Percentiles rank a stretch among this genome's conserved stretches.
Evolutionary conservation across 2,888 invertebrate species (phyloP).

Genomic region (Andrena hattorfiana): DNA sequence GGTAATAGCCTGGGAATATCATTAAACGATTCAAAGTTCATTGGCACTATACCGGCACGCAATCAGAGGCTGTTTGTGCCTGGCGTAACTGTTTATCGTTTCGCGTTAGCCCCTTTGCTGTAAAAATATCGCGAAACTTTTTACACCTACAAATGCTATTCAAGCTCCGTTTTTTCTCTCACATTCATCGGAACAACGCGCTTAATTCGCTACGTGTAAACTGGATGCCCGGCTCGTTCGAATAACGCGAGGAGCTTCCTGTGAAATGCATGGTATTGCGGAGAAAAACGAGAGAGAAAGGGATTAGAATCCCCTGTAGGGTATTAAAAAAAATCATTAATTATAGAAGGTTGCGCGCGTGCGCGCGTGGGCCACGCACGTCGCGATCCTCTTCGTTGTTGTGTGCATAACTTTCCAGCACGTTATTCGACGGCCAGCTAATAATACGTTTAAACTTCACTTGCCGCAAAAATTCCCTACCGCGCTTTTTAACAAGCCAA

Average conservation of each 20-base stretch:
- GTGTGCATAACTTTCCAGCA: conserved; percentile 35
- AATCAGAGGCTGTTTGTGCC: conserved; percentile 40
- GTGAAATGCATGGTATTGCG: not conserved
- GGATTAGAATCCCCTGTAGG: conserved; percentile 8
- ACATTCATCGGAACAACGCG: not conserved
- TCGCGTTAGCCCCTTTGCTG: not conserved
- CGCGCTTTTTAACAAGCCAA: conserved; percentile 53
- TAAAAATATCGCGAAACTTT: not conserved
- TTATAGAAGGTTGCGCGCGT: conserved; percentile 37
- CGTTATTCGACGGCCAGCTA: conserved; percentile 39
- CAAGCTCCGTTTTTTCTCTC: no score
- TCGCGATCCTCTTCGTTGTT: conserved; percentile 35
- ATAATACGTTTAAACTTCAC: conserved; percentile 56
- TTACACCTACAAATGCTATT: no score
- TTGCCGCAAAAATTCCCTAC: conserved; percentile 34
- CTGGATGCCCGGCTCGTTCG: not conserved
- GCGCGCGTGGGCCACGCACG: not conserved
- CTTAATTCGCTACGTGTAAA: not conserved
- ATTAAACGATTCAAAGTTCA: conserved; percentile 71
- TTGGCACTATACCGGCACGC: conserved; percentile 41
- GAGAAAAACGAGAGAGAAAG: not conserved
- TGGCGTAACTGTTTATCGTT: conserved; percentile 42
- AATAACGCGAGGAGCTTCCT: not conserved
- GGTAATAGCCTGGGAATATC: conserved; percentile 67
- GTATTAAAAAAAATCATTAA: conserved; percentile 57